phyloP scores from a whole-genome alignment of 2,888 invertebrate genomes.

The Conus canariensis region DNA sequence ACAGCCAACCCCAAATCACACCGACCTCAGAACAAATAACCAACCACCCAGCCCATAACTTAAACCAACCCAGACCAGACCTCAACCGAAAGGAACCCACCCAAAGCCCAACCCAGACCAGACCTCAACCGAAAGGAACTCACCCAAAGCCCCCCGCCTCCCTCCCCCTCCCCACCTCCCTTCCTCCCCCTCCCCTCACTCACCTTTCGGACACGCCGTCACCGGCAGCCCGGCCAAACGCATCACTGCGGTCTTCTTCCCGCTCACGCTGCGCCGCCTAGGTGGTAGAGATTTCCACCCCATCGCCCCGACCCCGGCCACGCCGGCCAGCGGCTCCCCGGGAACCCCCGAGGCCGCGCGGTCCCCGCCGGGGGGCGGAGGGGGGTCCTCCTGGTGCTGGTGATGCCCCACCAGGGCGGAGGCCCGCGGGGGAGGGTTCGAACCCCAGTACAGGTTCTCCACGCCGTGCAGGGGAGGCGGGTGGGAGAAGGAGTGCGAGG shows the following conservation, averaged over 20 bases:
- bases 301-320: neutral
- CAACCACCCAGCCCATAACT: too few species aligned
- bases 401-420: neutral
- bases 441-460: constrained; percentile 11
- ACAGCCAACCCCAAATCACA: too few species aligned
- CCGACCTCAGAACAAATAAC: too few species aligned
- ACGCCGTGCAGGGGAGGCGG: neutral
- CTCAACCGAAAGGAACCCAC: neutral
- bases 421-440: neutral
- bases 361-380: neutral
- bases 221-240: neutral
- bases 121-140: neutral
- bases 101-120: neutral
- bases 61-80: too few species aligned
- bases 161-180: neutral
- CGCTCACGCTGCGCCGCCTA: neutral
- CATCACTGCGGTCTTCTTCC: neutral
- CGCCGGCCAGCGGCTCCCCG: neutral
- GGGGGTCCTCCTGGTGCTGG: neutral
- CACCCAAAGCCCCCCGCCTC: neutral
- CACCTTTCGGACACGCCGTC: neutral
- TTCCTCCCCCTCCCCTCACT: neutral
- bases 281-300: neutral
- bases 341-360: neutral
- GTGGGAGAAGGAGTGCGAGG: neutral